Conservation (phyloP, 2,797 vertebrate species). For the Mycteria americana region DNA sequence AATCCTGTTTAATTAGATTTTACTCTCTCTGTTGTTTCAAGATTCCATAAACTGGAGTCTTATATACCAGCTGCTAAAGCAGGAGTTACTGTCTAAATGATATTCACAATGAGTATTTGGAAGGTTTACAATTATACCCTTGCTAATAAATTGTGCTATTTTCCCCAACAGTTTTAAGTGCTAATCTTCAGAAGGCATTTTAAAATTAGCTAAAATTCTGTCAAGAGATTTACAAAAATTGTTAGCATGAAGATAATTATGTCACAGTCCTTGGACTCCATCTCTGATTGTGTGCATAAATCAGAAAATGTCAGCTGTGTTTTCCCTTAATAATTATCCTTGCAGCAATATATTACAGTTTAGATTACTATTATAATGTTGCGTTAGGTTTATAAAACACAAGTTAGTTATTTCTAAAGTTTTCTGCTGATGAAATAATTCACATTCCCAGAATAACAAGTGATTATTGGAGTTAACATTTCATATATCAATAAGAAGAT, state of each 20-base stretch:
- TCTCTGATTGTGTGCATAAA: slow-evolving; percentile 83
- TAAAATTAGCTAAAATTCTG: slow-evolving; percentile 85
- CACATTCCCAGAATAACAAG: slow-evolving; percentile 52
- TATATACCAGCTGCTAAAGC: slow-evolving; percentile 81
- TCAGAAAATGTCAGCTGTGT: slow-evolving; percentile 82
- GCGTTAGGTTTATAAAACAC: slow-evolving; percentile 72
- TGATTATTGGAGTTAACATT: slow-evolving; percentile 47
- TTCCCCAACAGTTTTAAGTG: slow-evolving; percentile 82
- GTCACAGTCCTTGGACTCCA: slow-evolving; percentile 81
- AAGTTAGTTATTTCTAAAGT: slow-evolving; percentile 72
- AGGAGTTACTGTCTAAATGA: slow-evolving; percentile 83
- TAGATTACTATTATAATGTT: slow-evolving; percentile 74
- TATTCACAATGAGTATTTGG: slow-evolving; percentile 83
- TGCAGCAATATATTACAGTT: slow-evolving; percentile 75
- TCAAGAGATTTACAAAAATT: slow-evolving; percentile 84
- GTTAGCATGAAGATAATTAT: slow-evolving; percentile 84
- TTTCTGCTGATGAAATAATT: slow-evolving; percentile 72
- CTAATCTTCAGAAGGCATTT: slow-evolving; percentile 82
- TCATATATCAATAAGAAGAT: slow-evolving; percentile 30
- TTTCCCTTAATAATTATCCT: slow-evolving; percentile 82
- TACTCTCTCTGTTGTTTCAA: slow-evolving; percentile 82
- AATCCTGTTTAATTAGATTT: slow-evolving; percentile 88
- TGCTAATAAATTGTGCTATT: slow-evolving; percentile 85
- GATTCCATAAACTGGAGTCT: slow-evolving; percentile 83
- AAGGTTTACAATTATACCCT: slow-evolving; percentile 86